Evolutionary conservation across 2,113 vertebrate species (phyloP).

Genomic region (Hiodon tergisus): DNA sequence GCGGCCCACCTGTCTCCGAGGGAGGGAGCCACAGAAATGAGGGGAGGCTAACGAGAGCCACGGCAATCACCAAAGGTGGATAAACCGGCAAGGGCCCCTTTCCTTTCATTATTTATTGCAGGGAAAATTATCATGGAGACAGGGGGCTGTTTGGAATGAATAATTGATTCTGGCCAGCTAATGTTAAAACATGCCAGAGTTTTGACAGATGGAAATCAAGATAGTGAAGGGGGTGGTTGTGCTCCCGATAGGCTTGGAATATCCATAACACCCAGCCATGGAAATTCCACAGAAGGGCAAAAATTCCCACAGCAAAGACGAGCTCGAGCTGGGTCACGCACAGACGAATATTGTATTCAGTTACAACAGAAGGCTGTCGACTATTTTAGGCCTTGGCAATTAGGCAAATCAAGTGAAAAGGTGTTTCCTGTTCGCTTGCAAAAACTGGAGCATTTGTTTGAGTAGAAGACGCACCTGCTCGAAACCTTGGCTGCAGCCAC

Average conservation of each 20-base stretch:
- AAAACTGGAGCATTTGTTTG: not conserved
- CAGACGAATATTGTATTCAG: too few species aligned
- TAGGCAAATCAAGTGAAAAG: not conserved
- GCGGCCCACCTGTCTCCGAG: conserved; percentile 58
- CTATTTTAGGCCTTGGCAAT: not conserved
- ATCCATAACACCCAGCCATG: too few species aligned
- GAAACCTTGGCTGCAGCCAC: not conserved
- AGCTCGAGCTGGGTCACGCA: too few species aligned
- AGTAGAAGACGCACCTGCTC: not conserved
- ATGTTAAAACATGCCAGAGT: conserved; percentile 54
- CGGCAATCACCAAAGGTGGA: not conserved
- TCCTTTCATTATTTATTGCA: conserved; percentile 67
- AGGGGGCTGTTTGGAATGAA: conserved; percentile 61
- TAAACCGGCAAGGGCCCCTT: conserved; percentile 37
- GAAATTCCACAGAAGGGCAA: too few species aligned
- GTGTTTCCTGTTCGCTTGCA: not conserved
- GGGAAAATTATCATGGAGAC: conserved; percentile 62
- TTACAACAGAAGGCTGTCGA: too few species aligned
- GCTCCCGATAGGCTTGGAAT: too few species aligned
- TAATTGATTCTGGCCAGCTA: conserved; percentile 62
- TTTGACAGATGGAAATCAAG: conserved; percentile 38
- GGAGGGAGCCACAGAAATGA: conserved; percentile 37
- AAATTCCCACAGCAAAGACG: too few species aligned
- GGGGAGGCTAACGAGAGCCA: conserved; percentile 35
- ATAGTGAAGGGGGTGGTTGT: too few species aligned